phyloP scores from a whole-genome alignment of 2,888 invertebrate genomes.

The Elegia similella region DNA sequence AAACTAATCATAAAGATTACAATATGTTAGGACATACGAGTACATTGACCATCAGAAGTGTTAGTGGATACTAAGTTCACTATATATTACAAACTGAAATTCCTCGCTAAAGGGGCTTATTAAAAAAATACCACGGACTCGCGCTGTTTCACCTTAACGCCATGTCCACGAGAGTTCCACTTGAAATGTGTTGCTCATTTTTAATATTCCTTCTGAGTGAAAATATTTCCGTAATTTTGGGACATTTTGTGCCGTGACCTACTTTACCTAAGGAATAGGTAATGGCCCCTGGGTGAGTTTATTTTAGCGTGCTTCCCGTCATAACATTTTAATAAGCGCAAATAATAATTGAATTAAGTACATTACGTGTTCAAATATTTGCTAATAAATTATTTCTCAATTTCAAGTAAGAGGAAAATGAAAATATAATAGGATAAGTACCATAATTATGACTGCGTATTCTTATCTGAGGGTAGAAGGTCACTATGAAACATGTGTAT shows the following conservation, averaged over 20 bases:
- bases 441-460: no score
- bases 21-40: no score
- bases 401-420: neutral
- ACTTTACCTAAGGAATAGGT: constrained; percentile 2
- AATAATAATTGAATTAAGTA: neutral
- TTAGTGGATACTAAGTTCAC: no score
- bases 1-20: no score
- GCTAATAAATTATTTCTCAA: neutral
- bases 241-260: constrained; percentile 7
- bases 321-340: constrained; percentile 9
- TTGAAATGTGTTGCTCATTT: neutral
- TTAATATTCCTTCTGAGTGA: constrained; percentile 2
- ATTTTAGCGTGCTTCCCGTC: neutral
- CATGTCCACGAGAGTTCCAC: neutral
- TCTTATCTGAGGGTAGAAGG: no score
- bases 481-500: no score
- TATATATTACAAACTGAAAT: no score
- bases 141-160: neutral
- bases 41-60: no score
- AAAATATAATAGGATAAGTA: neutral
- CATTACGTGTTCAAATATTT: neutral
- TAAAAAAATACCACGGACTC: neutral
- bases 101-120: no score
- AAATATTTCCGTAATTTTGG: constrained; percentile 5
- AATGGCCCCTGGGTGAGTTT: constrained; percentile 7